Conservation (phyloP, 1,140 invertebrate species). For the Papilio aristodemus region DNA sequence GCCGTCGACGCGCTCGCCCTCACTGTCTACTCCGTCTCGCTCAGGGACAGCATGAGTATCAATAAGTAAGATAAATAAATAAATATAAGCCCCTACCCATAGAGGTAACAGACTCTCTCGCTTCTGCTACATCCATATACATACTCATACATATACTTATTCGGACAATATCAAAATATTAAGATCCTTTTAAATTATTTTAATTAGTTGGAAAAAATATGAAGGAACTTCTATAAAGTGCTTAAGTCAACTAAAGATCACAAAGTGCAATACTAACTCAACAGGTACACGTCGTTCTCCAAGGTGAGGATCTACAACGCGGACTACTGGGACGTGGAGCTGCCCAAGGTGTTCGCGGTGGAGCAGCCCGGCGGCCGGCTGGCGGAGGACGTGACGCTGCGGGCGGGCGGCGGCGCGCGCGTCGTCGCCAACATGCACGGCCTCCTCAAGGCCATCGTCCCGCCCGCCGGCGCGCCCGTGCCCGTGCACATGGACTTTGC, state of each 20-base stretch:
- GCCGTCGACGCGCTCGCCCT: conserved; percentile 63
- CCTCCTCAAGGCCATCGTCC: conserved; percentile 57
- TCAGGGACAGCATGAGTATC: conserved; percentile 60
- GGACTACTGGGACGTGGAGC: conserved; percentile 63
- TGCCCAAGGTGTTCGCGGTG: conserved; percentile 68
- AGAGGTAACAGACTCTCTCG: no score
- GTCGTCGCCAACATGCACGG: conserved; percentile 52
- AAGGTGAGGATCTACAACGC: conserved; percentile 67
- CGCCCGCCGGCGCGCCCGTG: conserved; percentile 47
- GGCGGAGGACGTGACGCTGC: conserved; percentile 54
- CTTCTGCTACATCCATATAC: no score
- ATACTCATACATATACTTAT: no score
- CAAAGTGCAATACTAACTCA: no score
- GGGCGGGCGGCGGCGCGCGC: conserved; percentile 53
- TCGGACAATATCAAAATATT: no score
- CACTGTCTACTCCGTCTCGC: conserved; percentile 58
- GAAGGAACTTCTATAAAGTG: no score
- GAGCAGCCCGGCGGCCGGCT: conserved; percentile 54
- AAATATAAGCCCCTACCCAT: no score
- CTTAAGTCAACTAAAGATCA: no score
- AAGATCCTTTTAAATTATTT: no score
- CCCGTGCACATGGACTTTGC: conserved; percentile 71
- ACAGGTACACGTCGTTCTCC: conserved; percentile 65
- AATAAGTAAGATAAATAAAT: conserved; percentile 60
- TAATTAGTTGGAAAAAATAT: no score